Percentiles rank a stretch among this genome's conserved stretches.
phyloP scores from a whole-genome alignment of 2,797 vertebrate genomes.

The Meriones psammophilus region DNA sequence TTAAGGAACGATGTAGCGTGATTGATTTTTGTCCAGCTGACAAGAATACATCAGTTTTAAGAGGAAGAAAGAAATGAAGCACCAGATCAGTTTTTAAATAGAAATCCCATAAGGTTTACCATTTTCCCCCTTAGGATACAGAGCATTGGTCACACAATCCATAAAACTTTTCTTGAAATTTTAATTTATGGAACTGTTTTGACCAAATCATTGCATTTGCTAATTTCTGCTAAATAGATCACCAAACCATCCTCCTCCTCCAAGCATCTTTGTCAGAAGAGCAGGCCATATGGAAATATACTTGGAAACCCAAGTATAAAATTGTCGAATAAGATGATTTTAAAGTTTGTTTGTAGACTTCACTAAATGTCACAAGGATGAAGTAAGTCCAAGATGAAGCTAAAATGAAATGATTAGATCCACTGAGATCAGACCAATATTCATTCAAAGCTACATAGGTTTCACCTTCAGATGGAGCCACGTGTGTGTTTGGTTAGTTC shows the following conservation, averaged over 20 bases:
- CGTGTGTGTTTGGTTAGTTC: slow-evolving; percentile 75
- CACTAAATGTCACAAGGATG: slow-evolving; percentile 85
- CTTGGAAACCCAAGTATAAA: slow-evolving; percentile 81
- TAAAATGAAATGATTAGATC: slow-evolving; percentile 77
- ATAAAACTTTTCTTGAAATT: slow-evolving; percentile 66
- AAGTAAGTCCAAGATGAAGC: slow-evolving; percentile 78
- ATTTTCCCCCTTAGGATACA: not conserved
- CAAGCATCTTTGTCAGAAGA: slow-evolving; percentile 81
- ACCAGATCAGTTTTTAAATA: slow-evolving; percentile 62
- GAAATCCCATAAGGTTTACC: slow-evolving; percentile 63
- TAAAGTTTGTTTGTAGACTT: slow-evolving; percentile 87
- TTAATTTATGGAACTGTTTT: slow-evolving; percentile 72
- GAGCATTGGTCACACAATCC: not conserved
- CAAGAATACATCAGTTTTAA: slow-evolving; percentile 62
- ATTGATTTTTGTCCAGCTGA: slow-evolving; percentile 67
- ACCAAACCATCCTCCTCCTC: slow-evolving; percentile 78
- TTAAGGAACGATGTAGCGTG: slow-evolving; percentile 49
- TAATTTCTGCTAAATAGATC: slow-evolving; percentile 79
- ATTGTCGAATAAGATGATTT: slow-evolving; percentile 81
- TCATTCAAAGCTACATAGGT: slow-evolving; percentile 80
- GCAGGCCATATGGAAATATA: slow-evolving; percentile 79
- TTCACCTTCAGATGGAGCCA: slow-evolving; percentile 81
- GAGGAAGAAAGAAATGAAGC: slow-evolving; percentile 52
- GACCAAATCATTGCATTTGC: slow-evolving; percentile 73
- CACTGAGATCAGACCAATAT: slow-evolving; percentile 53